Conservation (phyloP, 2,888 invertebrate genomes). For the Gisinianus flammeolus region DNA sequence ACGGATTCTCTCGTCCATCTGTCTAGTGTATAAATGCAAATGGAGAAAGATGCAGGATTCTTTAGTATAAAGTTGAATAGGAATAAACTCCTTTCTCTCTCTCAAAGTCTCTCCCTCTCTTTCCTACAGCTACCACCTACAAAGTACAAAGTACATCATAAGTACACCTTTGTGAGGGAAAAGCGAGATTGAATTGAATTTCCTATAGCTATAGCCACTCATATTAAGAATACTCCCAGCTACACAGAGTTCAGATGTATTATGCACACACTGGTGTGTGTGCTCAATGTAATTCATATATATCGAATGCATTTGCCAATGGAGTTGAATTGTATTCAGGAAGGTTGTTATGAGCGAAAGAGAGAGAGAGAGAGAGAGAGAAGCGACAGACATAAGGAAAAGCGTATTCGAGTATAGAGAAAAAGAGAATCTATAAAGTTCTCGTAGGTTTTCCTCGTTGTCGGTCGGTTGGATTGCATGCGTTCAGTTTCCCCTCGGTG, state of each 20-base stretch:
- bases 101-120: neutral
- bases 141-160: neutral
- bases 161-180: neutral
- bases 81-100: neutral
- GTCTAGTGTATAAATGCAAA: neutral
- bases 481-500: slow-evolving; percentile 22
- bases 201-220: neutral
- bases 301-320: neutral
- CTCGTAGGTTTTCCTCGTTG: slow-evolving; percentile 16
- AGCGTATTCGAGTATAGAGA: neutral
- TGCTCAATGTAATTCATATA: neutral
- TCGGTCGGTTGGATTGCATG: slow-evolving; percentile 20
- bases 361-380: neutral
- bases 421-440: neutral
- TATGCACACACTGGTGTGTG: neutral
- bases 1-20: neutral
- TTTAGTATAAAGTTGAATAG: neutral
- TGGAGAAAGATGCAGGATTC: neutral
- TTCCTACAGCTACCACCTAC: neutral
- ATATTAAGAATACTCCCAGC: neutral
- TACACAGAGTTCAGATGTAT: neutral
- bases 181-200: slow-evolving; percentile 3
- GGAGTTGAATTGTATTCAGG: neutral
- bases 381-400: neutral
- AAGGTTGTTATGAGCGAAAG: neutral